Evolutionary conservation across 1,140 invertebrate species (phyloP), one percentile per base, ranked within the genome.

Genomic region (Phymorhynchus buccinoides): DNA sequence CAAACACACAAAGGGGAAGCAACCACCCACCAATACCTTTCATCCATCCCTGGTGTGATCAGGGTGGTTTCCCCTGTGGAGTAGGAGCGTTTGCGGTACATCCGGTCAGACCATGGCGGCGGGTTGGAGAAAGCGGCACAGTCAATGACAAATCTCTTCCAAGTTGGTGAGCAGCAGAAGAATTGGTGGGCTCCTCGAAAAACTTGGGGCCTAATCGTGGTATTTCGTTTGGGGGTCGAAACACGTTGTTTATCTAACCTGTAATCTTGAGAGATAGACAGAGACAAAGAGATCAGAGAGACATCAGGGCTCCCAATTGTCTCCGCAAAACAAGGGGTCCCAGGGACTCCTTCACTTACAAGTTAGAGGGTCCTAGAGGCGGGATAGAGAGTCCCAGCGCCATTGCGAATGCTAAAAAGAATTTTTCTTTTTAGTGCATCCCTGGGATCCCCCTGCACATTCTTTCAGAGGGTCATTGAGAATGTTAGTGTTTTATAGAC

Each of bases 71-170:
- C 16, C 27, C 87, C 86, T 48, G 96, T 39, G 42, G n/a, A 32
- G 30, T n/a, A n/a, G n/a, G 18, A 18, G 22, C 44, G 62, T 14
- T 44, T 78, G 0, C 83, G 48, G 90, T 95, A 99, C 97, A 98
- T 99, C 91, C 96, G 95, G 92, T 99, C 99, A 6, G 95, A 96
- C n/a, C n/a, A n/a, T 0, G 98, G 97, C 16, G 96, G 95, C 3
- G 98, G 98, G 93, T 96, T 98, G 3, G 97, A 97, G 80, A 95
- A 96, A 85, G 97, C 97, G 82, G 97, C 94, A 93, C 97, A 99
- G 88, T 95, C 89, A 3, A 93, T 66, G 32, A 85, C 85, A 1
- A n/a, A 88, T 86, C 48, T 80, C 85, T 12, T 35, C 66, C 0
- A 87, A 82, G 35, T 62, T 48, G 3, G 75, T 44, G 0, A 89